phyloP scores from a whole-genome alignment of 1,140 invertebrate species.

The Drosophila littoralis region DNA sequence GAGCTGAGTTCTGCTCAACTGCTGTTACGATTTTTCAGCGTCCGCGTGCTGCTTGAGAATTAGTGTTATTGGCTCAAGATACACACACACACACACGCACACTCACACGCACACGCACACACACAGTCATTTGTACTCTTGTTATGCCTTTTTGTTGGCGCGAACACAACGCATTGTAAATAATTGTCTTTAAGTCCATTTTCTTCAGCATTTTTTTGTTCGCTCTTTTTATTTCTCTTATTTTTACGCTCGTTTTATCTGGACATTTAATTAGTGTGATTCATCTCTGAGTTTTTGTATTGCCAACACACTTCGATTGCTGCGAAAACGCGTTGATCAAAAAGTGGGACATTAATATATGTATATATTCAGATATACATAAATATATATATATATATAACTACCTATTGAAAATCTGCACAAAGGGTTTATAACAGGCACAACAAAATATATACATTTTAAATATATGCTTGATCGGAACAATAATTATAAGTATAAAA shows the following conservation, averaged over 20 bases:
- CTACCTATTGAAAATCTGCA: too few species aligned
- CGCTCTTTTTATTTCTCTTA: neutral
- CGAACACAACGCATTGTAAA: constrained; percentile 43
- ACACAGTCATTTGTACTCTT: constrained; percentile 10
- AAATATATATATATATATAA: too few species aligned
- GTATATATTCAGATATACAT: too few species aligned
- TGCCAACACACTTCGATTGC: neutral
- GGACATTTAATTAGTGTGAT: constrained; percentile 32
- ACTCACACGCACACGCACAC: neutral
- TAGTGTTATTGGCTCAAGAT: constrained; percentile 52
- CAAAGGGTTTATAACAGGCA: too few species aligned
- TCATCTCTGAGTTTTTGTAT: constrained; percentile 7
- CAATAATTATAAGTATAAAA: too few species aligned
- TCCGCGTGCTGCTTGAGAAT: constrained; percentile 49
- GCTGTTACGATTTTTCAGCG: constrained; percentile 52
- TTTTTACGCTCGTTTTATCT: constrained; percentile 10
- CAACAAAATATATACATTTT: too few species aligned
- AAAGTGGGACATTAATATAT: too few species aligned
- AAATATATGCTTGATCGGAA: too few species aligned
- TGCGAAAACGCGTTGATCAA: neutral
- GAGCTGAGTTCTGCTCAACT: constrained; percentile 18
- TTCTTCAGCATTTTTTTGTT: neutral
- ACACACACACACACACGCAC: constrained; percentile 21
- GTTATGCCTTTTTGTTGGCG: constrained; percentile 30
- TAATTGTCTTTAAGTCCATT: constrained; percentile 40